Evolutionary conservation across 2,888 invertebrate species (phyloP), one percentile per base, ranked within the genome.

Genomic region (Capitulum mitella): DNA sequence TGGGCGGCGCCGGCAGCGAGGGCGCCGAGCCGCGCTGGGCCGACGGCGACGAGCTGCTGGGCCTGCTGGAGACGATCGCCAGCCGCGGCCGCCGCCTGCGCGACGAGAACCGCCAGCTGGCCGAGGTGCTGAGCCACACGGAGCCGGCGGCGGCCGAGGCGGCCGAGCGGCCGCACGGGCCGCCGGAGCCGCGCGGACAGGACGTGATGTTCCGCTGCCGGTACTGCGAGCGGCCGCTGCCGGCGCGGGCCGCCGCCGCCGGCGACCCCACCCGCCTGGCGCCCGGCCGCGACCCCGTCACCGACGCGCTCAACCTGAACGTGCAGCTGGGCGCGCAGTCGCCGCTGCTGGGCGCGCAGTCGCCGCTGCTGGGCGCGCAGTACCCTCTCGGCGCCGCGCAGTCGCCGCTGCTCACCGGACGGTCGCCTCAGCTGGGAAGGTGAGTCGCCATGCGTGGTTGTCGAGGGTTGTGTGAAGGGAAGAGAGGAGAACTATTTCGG

Each of bases 41-140:
- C 22, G 70, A 70, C 37, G 70, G 70, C 5, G 70, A 70, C 12
- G 70, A 70, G n/a, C 70, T 70, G 40, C 70, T 70, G 8, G 70
- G 70, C 8, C 70, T 70, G 22, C 70, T 70, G n/a, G 70, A 70
- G 26, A 26, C 70, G 5, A 70, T 70, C 1, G 70, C 70, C 10
- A 37, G 26, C 6, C 37, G 40, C 10, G 70, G 70, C 19, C 70
- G 70, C 5, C 5, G 37, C 3, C 70, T 70, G 22, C 26, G 40
- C 8, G 70, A 70, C 26, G 70, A 70, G 40, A 70, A 70, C 40
- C 37, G 70, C 0, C 70, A 70, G 40, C 70, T 70, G 12, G 70
- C 70, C 3, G 70, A 70, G 40, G 70, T 70, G 3, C 40, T 70
- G 26, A 70, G 70, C 26, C 70, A 70, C 12, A 70, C 70, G 1